Base-by-base conservation (phyloP, 2,797 vertebrate genomes). In the Spinus olivaceus region DNA sequence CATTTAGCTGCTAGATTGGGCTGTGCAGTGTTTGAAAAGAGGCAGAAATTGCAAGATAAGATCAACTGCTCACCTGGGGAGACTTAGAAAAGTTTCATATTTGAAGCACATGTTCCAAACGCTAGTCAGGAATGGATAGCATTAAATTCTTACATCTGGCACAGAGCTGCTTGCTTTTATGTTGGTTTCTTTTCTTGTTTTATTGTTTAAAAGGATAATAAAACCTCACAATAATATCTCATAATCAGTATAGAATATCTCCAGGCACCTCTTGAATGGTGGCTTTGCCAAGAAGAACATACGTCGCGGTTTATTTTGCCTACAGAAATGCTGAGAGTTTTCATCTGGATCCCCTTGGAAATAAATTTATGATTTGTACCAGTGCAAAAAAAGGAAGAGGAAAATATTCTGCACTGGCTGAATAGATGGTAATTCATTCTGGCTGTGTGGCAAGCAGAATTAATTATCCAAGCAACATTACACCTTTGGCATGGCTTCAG, bases 151-250 rank as follows among this genome's bases (percentile, higher is more conserved):
- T 97, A 94, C 97, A 97, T 97, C 97, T 98, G 97, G 97, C 77
- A 60, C 83, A 82, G 82, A 97, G 88, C 92, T 91, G 92, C 92
- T 96, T 94, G 94, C 97, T 97, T 97, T 97, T 97, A 97, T 98
- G 95, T 97, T 97, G 86, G 90, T 96, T 81, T 94, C 94, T 90
- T 90, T 69, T 92, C 91, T 96, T 94, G 93, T 91, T 95, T 96
- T 96, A 96, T 96, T 96, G 95, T 92, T 96, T 97, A 93, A 96
- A 97, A 97, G 91, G 92, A 96, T 97, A 96, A 97, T 98, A 98
- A 98, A 97, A 97, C 90, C 87, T 95, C 95, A 91, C 92, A 96
- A 95, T 97, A 94, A 94, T 97, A 96, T 96, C 97, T 97, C 94
- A 64, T 97, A 96, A 98, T 97, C 97, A 94, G 86, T 92, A 97